Conservation (phyloP, 1,140 invertebrate species). For the Drosophila oshimai region DNA sequence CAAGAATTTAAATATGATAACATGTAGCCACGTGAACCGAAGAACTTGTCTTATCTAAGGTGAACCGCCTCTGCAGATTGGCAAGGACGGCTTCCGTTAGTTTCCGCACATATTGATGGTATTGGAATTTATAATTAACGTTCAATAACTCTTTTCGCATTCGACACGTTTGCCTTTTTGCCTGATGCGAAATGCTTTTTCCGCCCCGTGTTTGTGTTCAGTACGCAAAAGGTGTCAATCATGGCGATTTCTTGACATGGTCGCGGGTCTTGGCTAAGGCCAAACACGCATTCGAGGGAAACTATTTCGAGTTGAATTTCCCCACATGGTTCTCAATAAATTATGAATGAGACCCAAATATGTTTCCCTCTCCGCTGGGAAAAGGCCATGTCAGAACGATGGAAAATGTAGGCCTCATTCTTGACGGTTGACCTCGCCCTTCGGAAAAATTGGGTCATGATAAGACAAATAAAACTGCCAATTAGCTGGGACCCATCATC, state of each 20-base stretch:
- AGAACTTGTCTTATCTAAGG: conserved; percentile 54
- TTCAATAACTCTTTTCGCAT: conserved; percentile 69
- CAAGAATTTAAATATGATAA: conserved; percentile 44
- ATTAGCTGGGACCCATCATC: conserved; percentile 34
- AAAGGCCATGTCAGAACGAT: conserved; percentile 53
- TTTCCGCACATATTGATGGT: conserved; percentile 44
- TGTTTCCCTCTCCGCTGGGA: conserved; percentile 39
- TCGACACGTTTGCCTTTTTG: conserved; percentile 41
- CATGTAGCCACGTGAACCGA: conserved; percentile 38
- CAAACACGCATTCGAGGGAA: conserved; percentile 44
- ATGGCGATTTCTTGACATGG: conserved; percentile 40
- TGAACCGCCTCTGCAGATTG: conserved; percentile 38
- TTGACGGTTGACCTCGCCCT: conserved; percentile 47
- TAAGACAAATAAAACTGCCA: conserved; percentile 51
- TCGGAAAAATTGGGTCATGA: conserved; percentile 48
- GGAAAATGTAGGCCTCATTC: conserved; percentile 44
- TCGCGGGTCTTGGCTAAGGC: conserved; percentile 54
- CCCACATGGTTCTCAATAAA: conserved; percentile 50
- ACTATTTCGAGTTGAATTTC: conserved; percentile 41
- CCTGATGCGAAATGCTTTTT: conserved; percentile 38
- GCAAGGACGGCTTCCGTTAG: conserved; percentile 56
- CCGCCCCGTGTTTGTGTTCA: conserved; percentile 22
- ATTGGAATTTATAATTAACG: conserved; percentile 73
- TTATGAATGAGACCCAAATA: conserved; percentile 64
- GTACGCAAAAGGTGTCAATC: conserved; percentile 68